Percentiles rank a stretch among this genome's conserved stretches.
Evolutionary conservation across 2,888 invertebrate species (phyloP).

Genomic region (Colostygia pectinataria): DNA sequence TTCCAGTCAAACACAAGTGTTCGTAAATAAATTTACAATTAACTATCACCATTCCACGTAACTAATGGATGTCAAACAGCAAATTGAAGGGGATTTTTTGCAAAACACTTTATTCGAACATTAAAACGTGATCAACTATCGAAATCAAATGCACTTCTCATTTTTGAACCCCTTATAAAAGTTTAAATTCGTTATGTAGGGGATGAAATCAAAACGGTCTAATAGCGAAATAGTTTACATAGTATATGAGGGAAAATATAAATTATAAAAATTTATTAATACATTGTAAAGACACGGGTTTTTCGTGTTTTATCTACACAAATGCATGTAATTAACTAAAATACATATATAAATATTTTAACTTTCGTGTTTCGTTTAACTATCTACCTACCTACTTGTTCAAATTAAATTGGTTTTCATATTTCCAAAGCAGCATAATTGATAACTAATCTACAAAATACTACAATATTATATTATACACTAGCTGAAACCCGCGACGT

Average conservation of each 20-base stretch:
- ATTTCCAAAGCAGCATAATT: too few relatives aligned
- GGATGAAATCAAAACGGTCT: constrained; percentile 19
- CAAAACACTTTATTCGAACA: constrained; percentile 13
- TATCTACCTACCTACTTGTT: too few relatives aligned
- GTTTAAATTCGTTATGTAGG: constrained; percentile 52
- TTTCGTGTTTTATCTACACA: not conserved
- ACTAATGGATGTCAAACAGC: constrained; percentile 20
- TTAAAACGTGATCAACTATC: constrained; percentile 39
- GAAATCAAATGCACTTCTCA: constrained; percentile 53
- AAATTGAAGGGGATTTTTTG: constrained; percentile 14
- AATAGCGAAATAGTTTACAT: constrained; percentile 24
- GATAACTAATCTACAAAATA: too few relatives aligned
- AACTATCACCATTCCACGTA: constrained; percentile 7
- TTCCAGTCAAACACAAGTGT: constrained; percentile 17
- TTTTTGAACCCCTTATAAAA: constrained; percentile 62
- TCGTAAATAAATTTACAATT: constrained; percentile 14
- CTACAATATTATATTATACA: too few relatives aligned
- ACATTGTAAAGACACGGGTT: not conserved
- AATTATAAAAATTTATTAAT: too few relatives aligned
- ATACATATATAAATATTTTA: too few relatives aligned
- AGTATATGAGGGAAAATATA: too few relatives aligned
- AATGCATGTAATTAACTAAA: too few relatives aligned
- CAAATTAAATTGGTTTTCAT: too few relatives aligned
- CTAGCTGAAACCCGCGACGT: too few relatives aligned
- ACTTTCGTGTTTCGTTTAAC: too few relatives aligned